These are phyloP conservation scores for Nannobrachium achirus DNA, from an alignment of 2,113 vertebrate species.

Conservation along the genomic window DNA sequence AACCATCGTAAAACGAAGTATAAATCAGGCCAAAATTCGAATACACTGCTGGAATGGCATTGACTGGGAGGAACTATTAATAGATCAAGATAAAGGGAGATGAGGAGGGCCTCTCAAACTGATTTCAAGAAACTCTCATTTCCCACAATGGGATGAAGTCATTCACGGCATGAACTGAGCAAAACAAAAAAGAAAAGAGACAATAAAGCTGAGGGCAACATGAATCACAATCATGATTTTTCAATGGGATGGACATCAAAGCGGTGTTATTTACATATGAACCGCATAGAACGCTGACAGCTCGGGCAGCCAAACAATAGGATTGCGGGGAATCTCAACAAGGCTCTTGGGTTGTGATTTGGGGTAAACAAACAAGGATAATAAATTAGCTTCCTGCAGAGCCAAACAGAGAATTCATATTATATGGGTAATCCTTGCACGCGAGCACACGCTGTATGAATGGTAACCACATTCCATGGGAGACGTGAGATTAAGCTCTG, in stretches of 20 bases:
- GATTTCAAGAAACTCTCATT: constrained; percentile 1
- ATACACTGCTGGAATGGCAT: too few species aligned
- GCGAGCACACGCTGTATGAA: background rate
- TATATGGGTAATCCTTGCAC: background rate
- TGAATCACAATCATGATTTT: constrained; percentile 26
- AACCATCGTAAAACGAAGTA: too few species aligned
- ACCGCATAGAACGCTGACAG: constrained; percentile 40
- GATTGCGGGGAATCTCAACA: constrained; percentile 42
- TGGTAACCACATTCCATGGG: constrained; percentile 8
- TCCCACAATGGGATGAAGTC: constrained; percentile 5
- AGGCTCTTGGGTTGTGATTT: constrained; percentile 40
- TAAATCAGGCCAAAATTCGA: too few species aligned
- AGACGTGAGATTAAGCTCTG: constrained; percentile 28
- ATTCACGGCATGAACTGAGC: background rate
- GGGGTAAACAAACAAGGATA: constrained; percentile 52
- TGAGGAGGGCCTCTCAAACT: background rate
- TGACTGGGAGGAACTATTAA: background rate
- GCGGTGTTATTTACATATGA: constrained; percentile 55
- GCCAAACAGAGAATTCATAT: constrained; percentile 35
- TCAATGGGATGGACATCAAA: constrained; percentile 28
- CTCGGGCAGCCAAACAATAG: constrained; percentile 50
- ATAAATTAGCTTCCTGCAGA: constrained; percentile 29
- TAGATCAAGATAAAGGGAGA: constrained; percentile 9
- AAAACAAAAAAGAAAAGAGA: constrained; percentile 6
- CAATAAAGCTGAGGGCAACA: constrained; percentile 22